Conservation (phyloP, 1,140 invertebrate genomes). For the Drosophila serrata region DNA sequence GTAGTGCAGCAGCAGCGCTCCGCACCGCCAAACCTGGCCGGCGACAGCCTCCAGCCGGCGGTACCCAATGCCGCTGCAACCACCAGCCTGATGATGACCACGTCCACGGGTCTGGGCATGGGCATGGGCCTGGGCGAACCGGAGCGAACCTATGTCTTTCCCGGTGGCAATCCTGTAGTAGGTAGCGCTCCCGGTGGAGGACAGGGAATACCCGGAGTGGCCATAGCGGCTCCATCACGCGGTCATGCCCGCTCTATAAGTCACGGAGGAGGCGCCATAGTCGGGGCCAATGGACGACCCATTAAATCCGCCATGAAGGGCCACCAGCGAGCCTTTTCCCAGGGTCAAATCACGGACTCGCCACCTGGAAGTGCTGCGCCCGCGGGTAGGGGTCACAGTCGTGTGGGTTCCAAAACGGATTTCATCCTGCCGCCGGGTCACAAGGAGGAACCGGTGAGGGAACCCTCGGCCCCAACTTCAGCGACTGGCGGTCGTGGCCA, state of each 20-base stretch:
- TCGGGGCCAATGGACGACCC: slow-evolving; percentile 86
- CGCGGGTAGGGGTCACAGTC: slow-evolving; percentile 88
- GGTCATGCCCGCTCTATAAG: slow-evolving; percentile 92
- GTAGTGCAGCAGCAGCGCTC: slow-evolving; percentile 82
- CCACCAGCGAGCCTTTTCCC: slow-evolving; percentile 94
- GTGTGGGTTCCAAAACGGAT: slow-evolving; percentile 94
- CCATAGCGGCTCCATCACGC: slow-evolving; percentile 72
- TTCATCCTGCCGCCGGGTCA: slow-evolving; percentile 94
- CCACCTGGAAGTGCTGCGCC: slow-evolving; percentile 81
- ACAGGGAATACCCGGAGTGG: slow-evolving; percentile 71
- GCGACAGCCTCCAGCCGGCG: slow-evolving; percentile 37
- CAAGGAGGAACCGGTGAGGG: slow-evolving; percentile 87
- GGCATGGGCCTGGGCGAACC: slow-evolving; percentile 80
- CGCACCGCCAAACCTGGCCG: slow-evolving; percentile 70
- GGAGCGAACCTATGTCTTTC: slow-evolving; percentile 88
- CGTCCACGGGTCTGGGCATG: slow-evolving; percentile 15
- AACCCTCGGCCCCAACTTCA: slow-evolving; percentile 86
- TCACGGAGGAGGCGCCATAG: slow-evolving; percentile 89
- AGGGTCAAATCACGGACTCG: slow-evolving; percentile 92
- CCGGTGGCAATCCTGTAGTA: slow-evolving; percentile 73
- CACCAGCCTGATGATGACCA: slow-evolving; percentile 45
- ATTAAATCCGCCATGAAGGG: slow-evolving; percentile 89
- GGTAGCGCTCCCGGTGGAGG: slow-evolving; percentile 63
- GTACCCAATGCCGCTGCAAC: slow-evolving; percentile 19
- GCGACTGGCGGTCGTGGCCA: slow-evolving; percentile 86